phyloP scores from a whole-genome alignment of 2,888 invertebrate species.

The Hermaeophaga mercurialis region DNA sequence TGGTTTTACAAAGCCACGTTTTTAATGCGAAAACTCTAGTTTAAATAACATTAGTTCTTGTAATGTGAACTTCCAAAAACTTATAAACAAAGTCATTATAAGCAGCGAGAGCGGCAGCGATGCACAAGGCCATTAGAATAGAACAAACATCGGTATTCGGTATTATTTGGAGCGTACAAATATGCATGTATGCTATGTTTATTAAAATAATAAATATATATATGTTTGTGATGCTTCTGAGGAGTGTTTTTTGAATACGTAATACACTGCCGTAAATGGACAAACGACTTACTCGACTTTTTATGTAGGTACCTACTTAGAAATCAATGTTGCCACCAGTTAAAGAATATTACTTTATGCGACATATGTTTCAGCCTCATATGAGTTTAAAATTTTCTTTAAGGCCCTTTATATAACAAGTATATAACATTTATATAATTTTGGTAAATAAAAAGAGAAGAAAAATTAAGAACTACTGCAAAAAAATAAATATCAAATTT shows the following conservation, averaged over 20 bases:
- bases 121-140: neutral
- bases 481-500: no score
- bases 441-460: no score
- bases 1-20: no score
- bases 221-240: no score
- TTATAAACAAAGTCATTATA: slow-evolving; percentile 3
- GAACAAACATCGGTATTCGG: neutral
- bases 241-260: slow-evolving; percentile 10
- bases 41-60: no score
- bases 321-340: slow-evolving; percentile 7
- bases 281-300: slow-evolving; percentile 5
- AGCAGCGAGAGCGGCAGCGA: neutral
- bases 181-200: neutral
- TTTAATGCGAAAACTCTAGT: neutral
- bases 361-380: no score
- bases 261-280: slow-evolving; percentile 6
- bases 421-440: no score
- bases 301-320: slow-evolving; percentile 1
- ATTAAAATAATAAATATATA: neutral
- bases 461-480: no score
- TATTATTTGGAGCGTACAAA: slow-evolving; percentile 4
- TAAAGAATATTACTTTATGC: no score
- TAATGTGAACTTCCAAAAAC: neutral
- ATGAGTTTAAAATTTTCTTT: no score
- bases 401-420: no score